Conservation (phyloP, 92 coral and sea anemone species). For the Phenganax marumi region DNA sequence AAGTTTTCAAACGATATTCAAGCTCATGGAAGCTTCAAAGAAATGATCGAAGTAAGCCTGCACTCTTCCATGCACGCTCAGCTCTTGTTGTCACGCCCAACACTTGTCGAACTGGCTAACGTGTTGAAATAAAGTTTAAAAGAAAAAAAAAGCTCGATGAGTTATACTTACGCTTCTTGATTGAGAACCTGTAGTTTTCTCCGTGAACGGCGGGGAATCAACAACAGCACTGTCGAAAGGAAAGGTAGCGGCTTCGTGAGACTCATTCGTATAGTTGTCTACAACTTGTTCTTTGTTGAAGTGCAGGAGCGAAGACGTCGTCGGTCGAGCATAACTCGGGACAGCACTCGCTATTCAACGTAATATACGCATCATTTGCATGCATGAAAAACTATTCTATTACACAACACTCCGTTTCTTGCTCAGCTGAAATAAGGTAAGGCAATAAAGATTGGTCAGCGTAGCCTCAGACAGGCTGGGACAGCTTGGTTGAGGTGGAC, state of each 20-base stretch:
- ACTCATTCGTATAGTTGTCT: conserved; percentile 79
- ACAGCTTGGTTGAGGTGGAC: too few species aligned
- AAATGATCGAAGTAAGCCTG: too few species aligned
- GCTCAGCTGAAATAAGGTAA: too few species aligned
- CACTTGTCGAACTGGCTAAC: too few species aligned
- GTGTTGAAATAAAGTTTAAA: background rate
- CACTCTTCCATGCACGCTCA: too few species aligned
- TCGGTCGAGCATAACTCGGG: conserved; percentile 89
- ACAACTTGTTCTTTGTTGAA: conserved; percentile 84
- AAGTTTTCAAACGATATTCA: too few species aligned
- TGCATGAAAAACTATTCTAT: too few species aligned
- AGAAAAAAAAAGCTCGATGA: background rate
- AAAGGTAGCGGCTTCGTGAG: conserved; percentile 31
- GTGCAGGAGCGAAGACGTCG: conserved; percentile 91
- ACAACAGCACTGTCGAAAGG: conserved; percentile 30
- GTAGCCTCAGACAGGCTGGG: too few species aligned
- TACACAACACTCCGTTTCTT: too few species aligned
- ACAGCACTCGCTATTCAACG: conserved; percentile 66
- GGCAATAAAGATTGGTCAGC: too few species aligned
- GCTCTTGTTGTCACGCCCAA: too few species aligned
- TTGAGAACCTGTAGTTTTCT: background rate
- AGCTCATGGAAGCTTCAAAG: too few species aligned
- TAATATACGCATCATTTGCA: background rate
- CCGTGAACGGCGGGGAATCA: conserved; percentile 34
- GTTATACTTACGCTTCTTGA: conserved; percentile 16